phyloP scores from a whole-genome alignment of 2,797 vertebrate genomes.

The Cossypha caffra region DNA sequence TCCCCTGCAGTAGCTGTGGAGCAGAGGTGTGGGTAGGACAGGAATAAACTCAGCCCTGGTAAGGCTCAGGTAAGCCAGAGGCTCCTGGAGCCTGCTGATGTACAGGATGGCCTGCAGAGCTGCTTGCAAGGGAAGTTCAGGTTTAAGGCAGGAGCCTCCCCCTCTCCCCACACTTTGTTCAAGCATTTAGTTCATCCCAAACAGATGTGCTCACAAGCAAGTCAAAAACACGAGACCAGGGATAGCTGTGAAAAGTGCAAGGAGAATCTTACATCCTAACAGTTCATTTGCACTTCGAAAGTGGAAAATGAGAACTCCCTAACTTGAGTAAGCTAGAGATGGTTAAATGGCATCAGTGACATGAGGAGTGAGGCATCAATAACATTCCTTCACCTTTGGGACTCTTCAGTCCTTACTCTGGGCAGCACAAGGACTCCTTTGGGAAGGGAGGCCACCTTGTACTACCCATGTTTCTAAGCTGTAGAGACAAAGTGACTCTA shows the following conservation, averaged over 20 bases:
- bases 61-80: neutral
- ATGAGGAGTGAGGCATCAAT: neutral
- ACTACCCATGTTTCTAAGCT: neutral
- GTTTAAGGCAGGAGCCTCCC: constrained; percentile 51
- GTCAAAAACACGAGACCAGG: neutral
- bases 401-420: neutral
- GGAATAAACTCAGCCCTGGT: neutral
- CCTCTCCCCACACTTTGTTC: neutral
- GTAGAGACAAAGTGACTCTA: constrained; percentile 48
- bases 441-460: neutral
- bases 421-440: neutral
- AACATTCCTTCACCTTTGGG: constrained; percentile 46
- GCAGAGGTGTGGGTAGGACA: neutral
- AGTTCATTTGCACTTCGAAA: neutral
- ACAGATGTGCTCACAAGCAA: neutral
- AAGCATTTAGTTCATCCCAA: neutral
- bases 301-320: neutral
- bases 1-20: neutral
- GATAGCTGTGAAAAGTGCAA: constrained; percentile 45
- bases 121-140: constrained; percentile 24
- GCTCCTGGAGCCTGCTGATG: neutral
- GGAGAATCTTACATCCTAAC: neutral
- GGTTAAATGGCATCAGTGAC: constrained; percentile 4
- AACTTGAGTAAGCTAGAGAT: neutral
- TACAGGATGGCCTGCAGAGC: neutral